A percentile compares a stretch with the other conserved stretches of the same genome.
Evolutionary conservation across 2,113 vertebrate species (phyloP).

Genomic region (Castor canadensis): DNA sequence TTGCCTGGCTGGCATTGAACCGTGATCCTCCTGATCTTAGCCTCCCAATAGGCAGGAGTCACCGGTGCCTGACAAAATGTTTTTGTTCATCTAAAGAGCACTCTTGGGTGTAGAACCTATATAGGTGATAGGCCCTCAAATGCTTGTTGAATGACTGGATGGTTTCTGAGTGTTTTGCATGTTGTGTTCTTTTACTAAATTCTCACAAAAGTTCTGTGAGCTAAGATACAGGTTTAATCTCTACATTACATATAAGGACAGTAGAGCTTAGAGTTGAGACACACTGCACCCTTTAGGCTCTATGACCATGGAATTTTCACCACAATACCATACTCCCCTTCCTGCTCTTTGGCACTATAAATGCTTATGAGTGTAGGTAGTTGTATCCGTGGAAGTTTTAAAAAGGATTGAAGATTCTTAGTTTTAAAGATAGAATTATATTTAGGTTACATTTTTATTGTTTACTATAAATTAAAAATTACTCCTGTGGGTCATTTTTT

Average conservation of each 20-base stretch:
- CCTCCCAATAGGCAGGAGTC: too few species aligned
- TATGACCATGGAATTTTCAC: background rate
- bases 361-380: background rate
- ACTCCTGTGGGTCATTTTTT: background rate
- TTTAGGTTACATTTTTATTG: constrained; percentile 6
- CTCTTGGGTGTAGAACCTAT: background rate
- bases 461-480: background rate
- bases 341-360: background rate
- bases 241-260: background rate
- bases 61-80: too few species aligned
- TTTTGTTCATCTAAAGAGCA: background rate
- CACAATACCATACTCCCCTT: background rate
- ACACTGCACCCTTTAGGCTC: background rate
- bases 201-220: background rate
- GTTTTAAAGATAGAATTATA: constrained; percentile 8
- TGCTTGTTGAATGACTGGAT: constrained; percentile 13
- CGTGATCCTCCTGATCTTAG: too few species aligned
- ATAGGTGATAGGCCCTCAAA: too few species aligned
- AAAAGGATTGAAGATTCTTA: background rate
- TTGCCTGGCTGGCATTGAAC: too few species aligned
- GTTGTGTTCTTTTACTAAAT: background rate
- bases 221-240: background rate
- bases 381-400: background rate
- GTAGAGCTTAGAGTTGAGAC: background rate
- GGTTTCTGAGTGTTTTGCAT: constrained; percentile 9